Conservation (phyloP, 2,797 vertebrate genomes). For the Hylomyscus alleni region DNA sequence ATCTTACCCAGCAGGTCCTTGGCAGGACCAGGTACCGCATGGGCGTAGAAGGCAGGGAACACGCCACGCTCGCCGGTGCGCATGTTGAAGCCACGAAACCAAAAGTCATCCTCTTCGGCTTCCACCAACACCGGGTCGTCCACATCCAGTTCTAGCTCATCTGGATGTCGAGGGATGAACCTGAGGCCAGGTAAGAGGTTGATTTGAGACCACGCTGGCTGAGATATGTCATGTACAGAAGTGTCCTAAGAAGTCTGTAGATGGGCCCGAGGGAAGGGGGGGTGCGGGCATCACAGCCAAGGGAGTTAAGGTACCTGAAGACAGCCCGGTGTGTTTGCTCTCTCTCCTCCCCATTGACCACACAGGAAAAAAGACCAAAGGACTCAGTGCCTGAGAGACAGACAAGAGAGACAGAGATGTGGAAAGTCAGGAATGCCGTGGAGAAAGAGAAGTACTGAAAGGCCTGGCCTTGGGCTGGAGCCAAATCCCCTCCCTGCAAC, state of each 20-base stretch:
- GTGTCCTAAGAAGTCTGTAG: accelerated
- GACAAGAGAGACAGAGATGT: neutral
- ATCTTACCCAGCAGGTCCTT: constrained; percentile 92
- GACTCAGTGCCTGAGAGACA: constrained; percentile 95
- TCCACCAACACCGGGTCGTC: constrained; percentile 97
- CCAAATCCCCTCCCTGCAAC: neutral
- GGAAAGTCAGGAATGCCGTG: neutral
- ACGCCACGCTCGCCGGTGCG: constrained; percentile 97
- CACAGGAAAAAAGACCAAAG: constrained; percentile 98
- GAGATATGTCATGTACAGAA: accelerated
- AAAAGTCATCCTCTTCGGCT: constrained; percentile 98
- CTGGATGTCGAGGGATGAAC: constrained; percentile 97
- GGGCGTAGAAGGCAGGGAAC: constrained; percentile 98
- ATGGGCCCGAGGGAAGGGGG: too few species aligned
- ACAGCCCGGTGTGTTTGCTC: constrained; percentile 98
- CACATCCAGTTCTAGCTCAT: constrained; percentile 97
- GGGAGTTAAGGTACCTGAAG: constrained; percentile 92
- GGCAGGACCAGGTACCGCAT: constrained; percentile 94
- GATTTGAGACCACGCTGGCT: too few species aligned
- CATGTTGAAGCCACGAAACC: constrained; percentile 99
- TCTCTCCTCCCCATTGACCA: constrained; percentile 96
- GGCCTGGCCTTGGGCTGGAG: neutral
- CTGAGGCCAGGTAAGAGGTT: constrained; percentile 85
- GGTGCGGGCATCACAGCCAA: too few species aligned
- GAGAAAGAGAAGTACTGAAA: too few species aligned